Conservation (phyloP, 2,888 invertebrate genomes). For the Diaphora mendica region DNA sequence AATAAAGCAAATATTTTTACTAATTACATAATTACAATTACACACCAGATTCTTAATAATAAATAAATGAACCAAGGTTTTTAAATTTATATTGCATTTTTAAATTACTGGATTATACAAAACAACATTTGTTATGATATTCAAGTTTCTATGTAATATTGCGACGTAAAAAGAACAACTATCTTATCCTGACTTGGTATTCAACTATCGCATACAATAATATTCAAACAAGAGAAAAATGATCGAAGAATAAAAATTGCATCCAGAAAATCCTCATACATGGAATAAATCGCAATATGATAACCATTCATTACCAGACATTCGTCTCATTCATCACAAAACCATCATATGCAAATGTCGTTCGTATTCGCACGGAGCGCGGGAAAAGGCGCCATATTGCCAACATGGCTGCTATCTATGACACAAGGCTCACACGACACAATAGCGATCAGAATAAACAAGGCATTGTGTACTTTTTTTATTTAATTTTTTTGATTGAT, state of each 20-base stretch:
- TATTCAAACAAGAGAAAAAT: neutral
- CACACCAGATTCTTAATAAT: no score
- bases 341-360: constrained; percentile 49
- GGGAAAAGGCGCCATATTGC: constrained; percentile 61
- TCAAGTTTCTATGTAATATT: no score
- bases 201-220: neutral
- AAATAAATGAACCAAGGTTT: no score
- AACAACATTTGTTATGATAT: no score
- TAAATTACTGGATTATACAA: no score
- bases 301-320: constrained; percentile 20
- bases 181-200: no score
- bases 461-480: constrained; percentile 33
- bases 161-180: no score
- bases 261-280: neutral
- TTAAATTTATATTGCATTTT: no score
- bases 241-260: neutral
- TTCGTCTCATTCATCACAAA: constrained; percentile 49
- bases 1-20: no score
- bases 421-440: constrained; percentile 56
- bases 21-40: no score
- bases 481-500: constrained; percentile 34
- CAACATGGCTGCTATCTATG: constrained; percentile 59
- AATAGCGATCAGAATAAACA: constrained; percentile 45
- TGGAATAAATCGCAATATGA: constrained; percentile 12
- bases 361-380: constrained; percentile 53